phyloP scores from a whole-genome alignment of 1,140 invertebrate species.

The Popillia japonica region DNA sequence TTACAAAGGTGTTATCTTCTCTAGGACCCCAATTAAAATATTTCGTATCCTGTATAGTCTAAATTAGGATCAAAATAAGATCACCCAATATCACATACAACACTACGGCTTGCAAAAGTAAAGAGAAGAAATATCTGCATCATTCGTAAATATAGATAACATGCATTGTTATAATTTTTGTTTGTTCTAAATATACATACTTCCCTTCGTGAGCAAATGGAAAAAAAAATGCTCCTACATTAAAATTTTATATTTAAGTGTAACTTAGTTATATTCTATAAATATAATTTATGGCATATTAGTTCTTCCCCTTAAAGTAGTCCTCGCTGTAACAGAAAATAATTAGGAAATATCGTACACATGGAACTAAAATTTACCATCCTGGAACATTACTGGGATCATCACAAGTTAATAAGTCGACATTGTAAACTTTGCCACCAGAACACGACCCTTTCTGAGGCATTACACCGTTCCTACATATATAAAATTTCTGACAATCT shows the following conservation, averaged over 20 bases:
- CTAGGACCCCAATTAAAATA: no score
- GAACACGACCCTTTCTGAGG: constrained; percentile 81
- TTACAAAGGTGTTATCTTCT: no score
- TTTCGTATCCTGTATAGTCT: no score
- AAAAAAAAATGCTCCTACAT: no score
- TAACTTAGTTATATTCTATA: constrained; percentile 10
- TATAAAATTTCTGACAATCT: constrained; percentile 87
- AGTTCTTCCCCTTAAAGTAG: constrained; percentile 65
- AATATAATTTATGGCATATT: constrained; percentile 17
- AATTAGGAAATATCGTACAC: not conserved
- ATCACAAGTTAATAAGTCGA: constrained; percentile 81
- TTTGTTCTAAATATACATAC: no score
- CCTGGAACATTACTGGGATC: constrained; percentile 81
- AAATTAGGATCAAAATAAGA: no score
- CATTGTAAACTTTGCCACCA: constrained; percentile 81
- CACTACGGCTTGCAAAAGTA: no score
- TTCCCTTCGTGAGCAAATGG: no score
- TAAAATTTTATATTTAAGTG: constrained; percentile 8
- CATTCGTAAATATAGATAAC: no score
- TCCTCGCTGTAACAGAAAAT: constrained; percentile 72
- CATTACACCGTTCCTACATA: constrained; percentile 79
- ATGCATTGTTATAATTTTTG: no score
- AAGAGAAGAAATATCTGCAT: no score
- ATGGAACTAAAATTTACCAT: constrained; percentile 69
- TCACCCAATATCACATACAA: no score